Conservation (phyloP, 2,113 vertebrate genomes). For the Ardeotis arabs region DNA sequence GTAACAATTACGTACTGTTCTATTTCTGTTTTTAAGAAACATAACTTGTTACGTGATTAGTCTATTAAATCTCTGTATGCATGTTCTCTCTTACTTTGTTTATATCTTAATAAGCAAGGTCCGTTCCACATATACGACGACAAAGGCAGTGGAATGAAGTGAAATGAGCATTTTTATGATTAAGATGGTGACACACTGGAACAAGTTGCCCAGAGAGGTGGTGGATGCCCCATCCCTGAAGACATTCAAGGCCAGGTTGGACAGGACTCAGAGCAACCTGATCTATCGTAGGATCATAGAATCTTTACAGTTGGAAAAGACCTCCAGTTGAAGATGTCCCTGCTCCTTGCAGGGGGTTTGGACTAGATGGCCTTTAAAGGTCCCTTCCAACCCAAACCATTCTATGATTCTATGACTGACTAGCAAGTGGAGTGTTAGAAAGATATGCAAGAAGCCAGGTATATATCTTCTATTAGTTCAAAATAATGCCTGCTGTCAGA, state of each 20-base stretch:
- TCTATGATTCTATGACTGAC: not conserved
- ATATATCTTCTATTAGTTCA: not conserved
- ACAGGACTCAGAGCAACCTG: no score
- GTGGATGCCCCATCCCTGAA: no score
- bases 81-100: not conserved
- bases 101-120: not conserved
- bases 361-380: no score
- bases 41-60: not conserved
- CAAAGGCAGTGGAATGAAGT: not conserved
- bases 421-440: not conserved
- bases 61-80: not conserved
- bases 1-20: not conserved
- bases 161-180: not conserved
- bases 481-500: not conserved
- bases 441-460: not conserved
- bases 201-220: no score
- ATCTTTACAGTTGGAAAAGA: no score
- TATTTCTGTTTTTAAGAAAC: conserved; percentile 18
- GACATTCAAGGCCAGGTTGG: no score
- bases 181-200: no score
- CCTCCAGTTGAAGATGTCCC: no score
- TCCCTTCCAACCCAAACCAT: no score
- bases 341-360: no score
- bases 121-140: not conserved
- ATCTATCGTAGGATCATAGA: no score